Base-by-base conservation (phyloP, 2,113 vertebrate genomes). In the Macquaria ambigua region DNA sequence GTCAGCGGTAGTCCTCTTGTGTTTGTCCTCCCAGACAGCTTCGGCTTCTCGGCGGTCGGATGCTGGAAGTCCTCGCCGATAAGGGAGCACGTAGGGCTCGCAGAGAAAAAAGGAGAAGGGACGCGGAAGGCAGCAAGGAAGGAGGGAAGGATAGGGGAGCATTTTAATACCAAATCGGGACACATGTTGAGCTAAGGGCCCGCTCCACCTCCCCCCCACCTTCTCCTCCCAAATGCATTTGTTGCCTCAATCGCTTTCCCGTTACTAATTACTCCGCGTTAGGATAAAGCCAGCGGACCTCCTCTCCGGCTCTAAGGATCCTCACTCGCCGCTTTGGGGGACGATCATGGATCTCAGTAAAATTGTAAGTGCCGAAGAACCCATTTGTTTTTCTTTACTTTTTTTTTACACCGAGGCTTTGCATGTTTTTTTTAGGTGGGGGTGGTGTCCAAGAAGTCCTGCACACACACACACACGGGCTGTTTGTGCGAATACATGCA, bases 111-210 rank as follows among this genome's bases (percentile, higher is more conserved):
- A 74, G 31, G 48, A 81, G 81, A 84, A 50, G 50, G 81, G 82
- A 83, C 87, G 31, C 78, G 79, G 72, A 89, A 89, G 87, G 89
- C 28, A 31, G 28, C 28, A 82, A 68, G 66, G 59, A 79, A 43
- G 81, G 34, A 59, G 70, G 74, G 72, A 83, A 67, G 59, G 83
- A 87, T 61, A 74, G 74, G 68, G 64, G 87, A 91, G 70, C 67
- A 67, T 89, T 94, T 93, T 89, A 87, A 92, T 86, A 94, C 88
- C 88, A 92, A 94, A 95, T 89, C 92, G 79, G 95, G 95, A 95
- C 95, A 94, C 95, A 95, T 95, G 96, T 95, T 95, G 95, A 93
- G 94, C 93, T 95, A 93, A 92, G 89, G 75, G 86, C 81, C 88
- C 84, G 64, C 87, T 82, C 93, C 89, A 74, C 87, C 90, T 78